Evolutionary conservation across 2,113 vertebrate species (phyloP), one percentile per base, ranked within the genome.

Genomic region (Zapus hudsonius): DNA sequence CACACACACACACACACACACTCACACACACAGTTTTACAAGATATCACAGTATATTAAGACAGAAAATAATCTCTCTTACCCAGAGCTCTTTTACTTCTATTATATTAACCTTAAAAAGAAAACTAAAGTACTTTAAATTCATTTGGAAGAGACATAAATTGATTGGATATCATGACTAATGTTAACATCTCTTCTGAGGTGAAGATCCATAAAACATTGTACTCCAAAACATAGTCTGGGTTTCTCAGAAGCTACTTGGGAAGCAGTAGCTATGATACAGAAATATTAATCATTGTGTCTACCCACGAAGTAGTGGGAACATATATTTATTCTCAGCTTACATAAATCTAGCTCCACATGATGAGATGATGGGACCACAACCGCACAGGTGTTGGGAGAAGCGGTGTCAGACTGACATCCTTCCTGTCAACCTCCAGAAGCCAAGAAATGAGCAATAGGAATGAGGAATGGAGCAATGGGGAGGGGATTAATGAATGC

Each of bases 401-500:
- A 92, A 81, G 16, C 31, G 57, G n/a, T 42, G 7, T 9, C 90
- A 66, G 59, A 80, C 29, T 11, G 69, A 64, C 0, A 15, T 0
- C 13, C 2, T 81, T 87, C 19, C 38, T 3, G n/a, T 31, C 25
- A 55, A 38, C 23, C n/a, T 81, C n/a, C 59, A 80, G 44, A 90
- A 72, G 47, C 7, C 15, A 80, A 92, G 19, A 33, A 40, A 4
- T 91, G 81, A 47, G 84, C n/a, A n/a, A n/a, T n/a, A n/a, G n/a
- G n/a, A n/a, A n/a, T n/a, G n/a, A n/a, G 20, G 61, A 42, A 20
- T 9, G 8, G 23, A 52, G 12, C 9, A 29, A 44, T n/a, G 33
- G 29, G 5, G 4, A 61, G 44, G 3, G 2, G 25, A 3, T 3
- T 15, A 11, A 2, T 36, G 0, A 5, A 5, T 8, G 19, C 5